Evolutionary conservation across 2,113 vertebrate species (phyloP).

Genomic region (Rallus limicola): DNA sequence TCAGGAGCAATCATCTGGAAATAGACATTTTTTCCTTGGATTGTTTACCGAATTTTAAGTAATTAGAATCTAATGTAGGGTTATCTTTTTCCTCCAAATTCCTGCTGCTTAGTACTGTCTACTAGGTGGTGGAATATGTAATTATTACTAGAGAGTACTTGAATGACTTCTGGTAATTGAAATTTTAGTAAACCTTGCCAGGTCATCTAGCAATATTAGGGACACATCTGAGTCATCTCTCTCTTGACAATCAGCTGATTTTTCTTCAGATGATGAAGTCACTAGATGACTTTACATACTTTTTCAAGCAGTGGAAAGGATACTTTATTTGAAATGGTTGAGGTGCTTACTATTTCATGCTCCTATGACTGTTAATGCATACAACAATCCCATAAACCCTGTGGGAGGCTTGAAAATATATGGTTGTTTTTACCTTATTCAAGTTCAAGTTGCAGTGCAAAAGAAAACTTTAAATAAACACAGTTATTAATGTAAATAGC

Average conservation of each 20-base stretch:
- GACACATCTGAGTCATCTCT: background rate
- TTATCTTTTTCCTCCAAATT: slow-evolving; percentile 23
- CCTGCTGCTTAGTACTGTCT: background rate
- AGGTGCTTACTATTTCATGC: background rate
- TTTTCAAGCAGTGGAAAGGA: background rate
- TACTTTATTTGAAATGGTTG: background rate
- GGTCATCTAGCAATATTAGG: background rate
- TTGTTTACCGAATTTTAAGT: slow-evolving; percentile 1
- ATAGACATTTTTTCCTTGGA: background rate
- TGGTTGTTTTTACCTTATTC: background rate
- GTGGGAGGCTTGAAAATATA: background rate
- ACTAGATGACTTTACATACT: background rate
- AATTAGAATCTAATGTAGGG: background rate
- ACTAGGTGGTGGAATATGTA: background rate
- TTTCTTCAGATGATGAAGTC: background rate
- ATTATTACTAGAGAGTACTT: slow-evolving; percentile 12
- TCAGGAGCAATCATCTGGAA: background rate
- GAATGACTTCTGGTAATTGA: slow-evolving; percentile 25
- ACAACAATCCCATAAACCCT: background rate
- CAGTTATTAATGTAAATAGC: background rate
- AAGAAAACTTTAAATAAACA: background rate
- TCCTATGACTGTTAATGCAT: background rate
- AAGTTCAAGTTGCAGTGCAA: background rate
- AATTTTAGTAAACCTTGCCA: slow-evolving; percentile 34
- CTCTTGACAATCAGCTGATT: background rate